Conservation (phyloP, 2,888 invertebrate genomes). For the Eucriotettix oculatus region DNA sequence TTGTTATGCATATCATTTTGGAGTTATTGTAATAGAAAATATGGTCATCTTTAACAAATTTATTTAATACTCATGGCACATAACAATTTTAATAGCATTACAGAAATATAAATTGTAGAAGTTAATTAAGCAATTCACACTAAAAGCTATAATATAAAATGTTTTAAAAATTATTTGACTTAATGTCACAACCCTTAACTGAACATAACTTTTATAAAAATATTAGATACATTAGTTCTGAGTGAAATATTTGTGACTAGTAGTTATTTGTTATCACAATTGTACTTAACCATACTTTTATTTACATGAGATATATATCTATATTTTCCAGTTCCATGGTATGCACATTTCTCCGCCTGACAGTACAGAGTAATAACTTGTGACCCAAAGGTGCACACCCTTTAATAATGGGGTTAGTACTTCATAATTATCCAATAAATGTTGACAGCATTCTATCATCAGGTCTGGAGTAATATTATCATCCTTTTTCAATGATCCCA, state of each 20-base stretch:
- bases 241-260: neutral
- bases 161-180: too few relatives aligned
- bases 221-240: neutral
- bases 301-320: slow-evolving; percentile 10
- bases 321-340: slow-evolving; percentile 77
- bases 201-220: neutral
- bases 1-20: too few relatives aligned
- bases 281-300: neutral
- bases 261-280: neutral
- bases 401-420: slow-evolving; percentile 33
- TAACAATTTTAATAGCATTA: too few relatives aligned
- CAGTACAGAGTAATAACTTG: slow-evolving; percentile 81
- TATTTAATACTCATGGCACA: too few relatives aligned
- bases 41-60: too few relatives aligned
- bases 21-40: too few relatives aligned
- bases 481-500: slow-evolving; percentile 67
- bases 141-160: too few relatives aligned
- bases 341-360: slow-evolving; percentile 82
- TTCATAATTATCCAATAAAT: slow-evolving; percentile 38
- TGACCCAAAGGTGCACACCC: slow-evolving; percentile 58
- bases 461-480: slow-evolving; percentile 78
- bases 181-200: too few relatives aligned
- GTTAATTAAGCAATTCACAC: too few relatives aligned
- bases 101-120: too few relatives aligned
- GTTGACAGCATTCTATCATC: slow-evolving; percentile 73